A percentile compares a stretch with the other conserved stretches of the same genome.
These are phyloP conservation scores for Ophthalmolycus amberensis DNA, from an alignment of 2,113 vertebrate species.

Conservation along the genomic window DNA sequence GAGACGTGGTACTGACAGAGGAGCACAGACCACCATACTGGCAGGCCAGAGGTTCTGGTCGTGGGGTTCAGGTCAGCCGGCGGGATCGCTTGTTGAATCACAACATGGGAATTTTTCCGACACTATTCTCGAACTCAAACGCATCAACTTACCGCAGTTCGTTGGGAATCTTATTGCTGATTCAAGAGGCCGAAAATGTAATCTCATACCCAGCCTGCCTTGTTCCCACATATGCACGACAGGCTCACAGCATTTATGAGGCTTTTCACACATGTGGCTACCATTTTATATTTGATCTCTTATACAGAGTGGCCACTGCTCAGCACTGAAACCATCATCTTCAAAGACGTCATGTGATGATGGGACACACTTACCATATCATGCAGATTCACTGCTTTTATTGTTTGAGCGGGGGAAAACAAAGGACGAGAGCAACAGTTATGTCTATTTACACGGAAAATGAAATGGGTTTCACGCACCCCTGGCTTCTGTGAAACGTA, in stretches of 20 bases:
- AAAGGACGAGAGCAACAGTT: not conserved
- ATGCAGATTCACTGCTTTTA: constrained; percentile 17
- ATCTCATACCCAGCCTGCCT: not conserved
- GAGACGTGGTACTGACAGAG: constrained; percentile 54
- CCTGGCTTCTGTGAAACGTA: not conserved
- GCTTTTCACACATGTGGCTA: constrained; percentile 43
- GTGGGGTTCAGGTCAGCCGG: not conserved
- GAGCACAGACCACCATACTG: constrained; percentile 45
- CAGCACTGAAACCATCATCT: constrained; percentile 11
- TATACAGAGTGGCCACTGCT: not conserved
- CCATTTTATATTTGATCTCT: constrained; percentile 33
- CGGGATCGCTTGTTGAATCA: not conserved
- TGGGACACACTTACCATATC: constrained; percentile 16
- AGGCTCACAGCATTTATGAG: constrained; percentile 1
- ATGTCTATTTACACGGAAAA: constrained; percentile 14
- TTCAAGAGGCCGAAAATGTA: not conserved
- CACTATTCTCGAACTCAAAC: constrained; percentile 1
- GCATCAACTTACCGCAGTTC: not conserved
- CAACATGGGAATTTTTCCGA: not conserved
- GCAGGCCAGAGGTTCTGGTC: constrained; percentile 27
- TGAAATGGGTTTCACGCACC: constrained; percentile 17
- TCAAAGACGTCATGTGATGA: constrained; percentile 30
- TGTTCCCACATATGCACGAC: constrained; percentile 23
- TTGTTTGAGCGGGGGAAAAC: constrained; percentile 12
- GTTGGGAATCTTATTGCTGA: not conserved